A percentile compares a stretch with the other conserved stretches of the same genome.
Conservation (phyloP, 2,797 vertebrate genomes). For the Netta rufina region DNA sequence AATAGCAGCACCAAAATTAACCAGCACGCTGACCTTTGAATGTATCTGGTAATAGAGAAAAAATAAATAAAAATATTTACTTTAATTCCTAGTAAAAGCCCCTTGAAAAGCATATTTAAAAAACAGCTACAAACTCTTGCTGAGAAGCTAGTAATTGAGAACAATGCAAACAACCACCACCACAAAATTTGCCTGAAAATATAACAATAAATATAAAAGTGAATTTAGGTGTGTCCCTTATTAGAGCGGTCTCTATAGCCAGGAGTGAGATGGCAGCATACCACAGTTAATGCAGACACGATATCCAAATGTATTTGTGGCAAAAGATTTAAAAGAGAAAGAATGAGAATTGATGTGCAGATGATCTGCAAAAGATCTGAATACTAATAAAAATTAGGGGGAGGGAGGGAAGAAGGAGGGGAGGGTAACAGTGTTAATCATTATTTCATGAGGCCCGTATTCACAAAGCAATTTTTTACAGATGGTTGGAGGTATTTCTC, state of each 20-base stretch:
- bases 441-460: slow-evolving; percentile 22
- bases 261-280: neutral
- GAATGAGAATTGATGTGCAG: neutral
- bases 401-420: neutral
- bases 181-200: neutral
- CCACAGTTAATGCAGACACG: neutral
- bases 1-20: neutral
- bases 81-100: neutral
- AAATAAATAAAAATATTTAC: neutral
- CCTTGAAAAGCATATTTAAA: neutral
- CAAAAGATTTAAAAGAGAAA: slow-evolving; percentile 5
- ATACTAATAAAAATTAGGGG: slow-evolving; percentile 19
- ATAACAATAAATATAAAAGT: neutral
- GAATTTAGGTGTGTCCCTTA: neutral
- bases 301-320: slow-evolving; percentile 6
- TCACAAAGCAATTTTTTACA: slow-evolving; percentile 58
- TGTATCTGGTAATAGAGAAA: neutral
- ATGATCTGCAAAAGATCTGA: slow-evolving; percentile 23
- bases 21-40: neutral
- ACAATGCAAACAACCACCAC: neutral
- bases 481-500: slow-evolving; percentile 52
- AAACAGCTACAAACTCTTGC: neutral
- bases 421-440: neutral
- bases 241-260: neutral
- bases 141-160: neutral